These are phyloP conservation scores for Ursus arctos DNA, from an alignment of 2,113 vertebrate species.

Conservation along the genomic window DNA sequence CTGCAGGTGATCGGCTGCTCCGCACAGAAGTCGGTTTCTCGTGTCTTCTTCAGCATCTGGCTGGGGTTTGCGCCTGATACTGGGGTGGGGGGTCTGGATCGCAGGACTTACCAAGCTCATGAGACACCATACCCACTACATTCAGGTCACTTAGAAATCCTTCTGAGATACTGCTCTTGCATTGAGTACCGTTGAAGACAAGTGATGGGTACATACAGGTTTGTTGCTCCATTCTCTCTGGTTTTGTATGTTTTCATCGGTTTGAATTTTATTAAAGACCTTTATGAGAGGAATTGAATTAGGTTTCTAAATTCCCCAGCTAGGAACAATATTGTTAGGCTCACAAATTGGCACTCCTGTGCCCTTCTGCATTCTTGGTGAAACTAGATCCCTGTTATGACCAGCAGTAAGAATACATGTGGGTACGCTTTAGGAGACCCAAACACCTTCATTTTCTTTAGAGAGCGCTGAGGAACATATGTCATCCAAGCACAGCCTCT, in stretches of 20 bases:
- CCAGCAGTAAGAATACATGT: not conserved
- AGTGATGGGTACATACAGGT: accelerated
- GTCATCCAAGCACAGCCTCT: not conserved
- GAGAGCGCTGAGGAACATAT: not conserved
- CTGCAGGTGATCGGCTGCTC: accelerated
- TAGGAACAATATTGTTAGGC: not conserved
- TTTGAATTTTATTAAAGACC: not conserved
- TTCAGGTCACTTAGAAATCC: not conserved
- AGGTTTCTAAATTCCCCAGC: not conserved
- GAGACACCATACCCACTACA: not conserved
- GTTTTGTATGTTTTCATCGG: not conserved
- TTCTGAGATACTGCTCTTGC: not conserved
- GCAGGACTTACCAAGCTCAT: not conserved
- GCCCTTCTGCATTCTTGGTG: not conserved
- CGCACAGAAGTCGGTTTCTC: not conserved
- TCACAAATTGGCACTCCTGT: not conserved
- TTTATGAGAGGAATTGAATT: not conserved
- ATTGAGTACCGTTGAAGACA: not conserved
- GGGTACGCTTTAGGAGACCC: not conserved
- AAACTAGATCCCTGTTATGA: not conserved
- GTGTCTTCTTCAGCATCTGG: not conserved
- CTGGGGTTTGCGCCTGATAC: not conserved
- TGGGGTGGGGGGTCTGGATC: not conserved
- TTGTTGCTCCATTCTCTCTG: not conserved
- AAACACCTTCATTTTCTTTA: not conserved